Evolutionary conservation across 2,797 vertebrate genomes (phyloP).

Genomic region (Fringilla coelebs): DNA sequence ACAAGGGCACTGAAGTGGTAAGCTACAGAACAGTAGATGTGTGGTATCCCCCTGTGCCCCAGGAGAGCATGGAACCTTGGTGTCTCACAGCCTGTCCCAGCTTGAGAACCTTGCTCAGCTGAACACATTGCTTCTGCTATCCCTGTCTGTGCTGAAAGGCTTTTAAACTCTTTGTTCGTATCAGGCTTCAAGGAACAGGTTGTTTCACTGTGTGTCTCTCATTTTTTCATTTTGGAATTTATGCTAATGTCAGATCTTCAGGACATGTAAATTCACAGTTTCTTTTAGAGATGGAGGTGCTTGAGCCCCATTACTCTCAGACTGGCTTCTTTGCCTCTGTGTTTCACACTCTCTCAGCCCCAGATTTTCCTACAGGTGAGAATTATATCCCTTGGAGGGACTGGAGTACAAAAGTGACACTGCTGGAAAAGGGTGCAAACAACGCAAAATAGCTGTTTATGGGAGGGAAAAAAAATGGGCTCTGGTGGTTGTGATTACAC

Average conservation of each 20-base stretch:
- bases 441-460: background rate
- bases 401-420: background rate
- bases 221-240: background rate
- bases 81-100: background rate
- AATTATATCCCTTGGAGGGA: background rate
- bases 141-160: background rate
- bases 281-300: background rate
- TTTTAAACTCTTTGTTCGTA: background rate
- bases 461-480: too few species aligned
- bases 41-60: background rate
- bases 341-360: background rate
- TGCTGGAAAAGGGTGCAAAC: background rate
- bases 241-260: background rate
- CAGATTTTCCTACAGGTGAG: background rate
- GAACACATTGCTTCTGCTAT: background rate
- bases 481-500: background rate
- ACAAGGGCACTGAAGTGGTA: background rate
- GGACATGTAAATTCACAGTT: background rate
- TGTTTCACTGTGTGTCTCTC: background rate
- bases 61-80: background rate
- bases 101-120: background rate
- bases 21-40: background rate
- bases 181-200: background rate
- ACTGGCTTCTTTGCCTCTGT: background rate
- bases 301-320: background rate